phyloP scores from a whole-genome alignment of 2,888 invertebrate genomes.

The Eulithis testata region DNA sequence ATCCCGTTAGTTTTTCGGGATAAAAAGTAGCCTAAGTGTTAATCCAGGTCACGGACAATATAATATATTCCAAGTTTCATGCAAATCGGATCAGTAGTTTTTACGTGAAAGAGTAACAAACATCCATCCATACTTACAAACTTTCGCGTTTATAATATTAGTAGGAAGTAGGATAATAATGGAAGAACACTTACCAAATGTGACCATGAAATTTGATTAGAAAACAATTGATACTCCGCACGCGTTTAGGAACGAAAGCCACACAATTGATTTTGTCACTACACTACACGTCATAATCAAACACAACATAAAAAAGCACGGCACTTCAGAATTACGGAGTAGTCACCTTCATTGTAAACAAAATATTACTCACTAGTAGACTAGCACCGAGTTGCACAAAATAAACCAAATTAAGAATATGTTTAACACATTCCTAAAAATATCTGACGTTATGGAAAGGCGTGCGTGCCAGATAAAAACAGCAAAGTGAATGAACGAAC shows the following conservation, averaged over 20 bases:
- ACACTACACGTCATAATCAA: slow-evolving; percentile 3
- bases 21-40: no score
- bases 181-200: slow-evolving; percentile 4
- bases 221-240: slow-evolving; percentile 7
- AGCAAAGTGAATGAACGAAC: slow-evolving; percentile 16
- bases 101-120: no score
- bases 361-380: slow-evolving; percentile 16
- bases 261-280: slow-evolving; percentile 14
- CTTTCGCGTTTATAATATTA: no score
- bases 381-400: slow-evolving; percentile 21
- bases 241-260: slow-evolving; percentile 1
- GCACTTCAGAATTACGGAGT: no score
- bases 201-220: slow-evolving; percentile 6
- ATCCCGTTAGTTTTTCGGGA: no score
- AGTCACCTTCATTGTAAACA: not conserved
- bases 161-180: no score
- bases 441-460: slow-evolving; percentile 25
- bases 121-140: no score
- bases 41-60: no score
- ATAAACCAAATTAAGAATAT: not conserved
- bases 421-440: slow-evolving; percentile 2
- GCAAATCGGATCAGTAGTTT: no score
- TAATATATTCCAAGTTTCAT: no score
- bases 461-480: slow-evolving; percentile 14
- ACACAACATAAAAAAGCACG: not conserved